Conservation (phyloP, 2,888 invertebrate species). For the Tyria jacobaeae region DNA sequence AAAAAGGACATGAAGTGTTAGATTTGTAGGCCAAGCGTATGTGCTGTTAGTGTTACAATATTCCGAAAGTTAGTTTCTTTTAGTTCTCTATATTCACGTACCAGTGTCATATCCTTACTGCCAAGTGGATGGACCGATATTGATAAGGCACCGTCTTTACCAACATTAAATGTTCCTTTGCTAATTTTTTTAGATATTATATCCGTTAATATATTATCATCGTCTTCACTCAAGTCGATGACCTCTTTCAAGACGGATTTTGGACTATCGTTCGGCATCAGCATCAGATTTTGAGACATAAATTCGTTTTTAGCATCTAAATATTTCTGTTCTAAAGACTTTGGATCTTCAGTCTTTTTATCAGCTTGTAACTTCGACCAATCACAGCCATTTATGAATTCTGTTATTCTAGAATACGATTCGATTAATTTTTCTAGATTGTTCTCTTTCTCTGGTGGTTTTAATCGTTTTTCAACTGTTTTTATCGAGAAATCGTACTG, state of each 20-base stretch:
- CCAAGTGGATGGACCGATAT: constrained; percentile 75
- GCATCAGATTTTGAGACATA: constrained; percentile 79
- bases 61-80: constrained; percentile 56
- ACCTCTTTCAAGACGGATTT: constrained; percentile 74
- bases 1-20: constrained; percentile 14
- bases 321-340: constrained; percentile 77
- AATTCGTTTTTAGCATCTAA: constrained; percentile 82
- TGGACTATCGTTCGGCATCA: constrained; percentile 75
- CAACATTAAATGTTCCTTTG: constrained; percentile 74
- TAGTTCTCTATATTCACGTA: constrained; percentile 63
- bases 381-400: constrained; percentile 83
- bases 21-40: constrained; percentile 22
- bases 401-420: constrained; percentile 80
- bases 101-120: constrained; percentile 64
- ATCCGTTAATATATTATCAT: constrained; percentile 68
- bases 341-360: constrained; percentile 69
- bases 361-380: constrained; percentile 75
- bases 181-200: constrained; percentile 72
- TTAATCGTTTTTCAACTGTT: constrained; percentile 62
- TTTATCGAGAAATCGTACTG: constrained; percentile 48
- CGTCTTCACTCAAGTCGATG: constrained; percentile 78
- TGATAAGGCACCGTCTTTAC: constrained; percentile 79
- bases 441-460: constrained; percentile 69
- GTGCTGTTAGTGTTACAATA: constrained; percentile 47
- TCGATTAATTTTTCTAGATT: constrained; percentile 78